Base-by-base conservation (phyloP, 2,113 vertebrate genomes). In the Chunga burmeisteri region DNA sequence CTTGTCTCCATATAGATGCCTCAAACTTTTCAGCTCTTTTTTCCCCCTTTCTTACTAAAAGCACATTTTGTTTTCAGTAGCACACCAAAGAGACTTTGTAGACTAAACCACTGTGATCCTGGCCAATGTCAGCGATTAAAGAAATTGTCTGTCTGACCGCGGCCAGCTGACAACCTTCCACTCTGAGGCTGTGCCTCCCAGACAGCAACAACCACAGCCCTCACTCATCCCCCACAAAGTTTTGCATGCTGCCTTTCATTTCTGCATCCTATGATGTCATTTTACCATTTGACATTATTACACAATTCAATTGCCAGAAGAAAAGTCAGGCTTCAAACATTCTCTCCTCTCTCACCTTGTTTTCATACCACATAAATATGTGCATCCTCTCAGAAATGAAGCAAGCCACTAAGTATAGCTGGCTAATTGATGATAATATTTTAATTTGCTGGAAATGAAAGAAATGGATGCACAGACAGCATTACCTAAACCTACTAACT, bases 391-490 rank as follows among this genome's bases (percentile, higher is more conserved):
- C 63, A 47, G 67, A 82, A 95, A 89, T 13, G 20, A 81, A 90
- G 17, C 2, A 80, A 94, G 74, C 72, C 84, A 72, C 44, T 93
- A 83, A 92, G 59, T 32, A 77, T 34, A 90, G 79, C 47, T 66
- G 62, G 89, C 62, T 95, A 97, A 95, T 88, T 67, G 70, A 93
- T 63, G 87, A 38, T 71, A 94, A 84, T 84, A 92, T 81, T 95
- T 96, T 95, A 97, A 98, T 96, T 95, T 97, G 70, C 61, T 82
- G 75, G 71, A 95, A 94, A 77, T 82, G 53, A 93, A 88, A 71
- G 55, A 79, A 85, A 90, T 14, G 50, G 56, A 73, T 93, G 59
- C 73, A 34, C 42, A 93, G 63, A 75, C 86, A n/a, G 61, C 81
- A 90, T 95, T 93, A 81, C 83, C 68, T 93, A 77, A 88, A 94